phyloP scores from a whole-genome alignment of 2,113 vertebrate genomes.

The Oryzias celebensis region DNA sequence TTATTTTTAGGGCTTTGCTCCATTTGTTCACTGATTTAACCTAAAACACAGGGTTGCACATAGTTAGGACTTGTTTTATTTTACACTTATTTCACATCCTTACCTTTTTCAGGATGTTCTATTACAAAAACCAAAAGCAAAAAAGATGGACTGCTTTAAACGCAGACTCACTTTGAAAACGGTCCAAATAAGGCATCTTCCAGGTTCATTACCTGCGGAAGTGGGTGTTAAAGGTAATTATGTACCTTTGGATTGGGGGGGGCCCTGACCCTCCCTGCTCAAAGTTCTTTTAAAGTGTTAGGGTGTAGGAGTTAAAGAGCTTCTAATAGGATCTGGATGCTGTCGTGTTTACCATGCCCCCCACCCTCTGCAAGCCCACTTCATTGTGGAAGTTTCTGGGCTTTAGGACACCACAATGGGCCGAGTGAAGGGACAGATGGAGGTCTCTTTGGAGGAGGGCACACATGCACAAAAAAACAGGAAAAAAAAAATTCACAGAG shows the following conservation, averaged over 20 bases:
- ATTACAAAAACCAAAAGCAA: background rate
- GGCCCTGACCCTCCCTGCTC: constrained; percentile 55
- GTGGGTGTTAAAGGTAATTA: constrained; percentile 65
- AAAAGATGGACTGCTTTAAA: background rate
- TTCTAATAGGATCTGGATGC: constrained; percentile 84
- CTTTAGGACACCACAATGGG: constrained; percentile 78
- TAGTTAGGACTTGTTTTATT: no score
- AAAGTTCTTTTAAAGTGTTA: constrained; percentile 64
- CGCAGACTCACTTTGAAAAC: constrained; percentile 7
- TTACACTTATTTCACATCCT: no score
- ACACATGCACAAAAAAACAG: constrained; percentile 25
- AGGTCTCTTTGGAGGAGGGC: constrained; percentile 71
- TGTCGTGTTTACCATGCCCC: constrained; percentile 79
- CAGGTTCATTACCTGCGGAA: constrained; percentile 62
- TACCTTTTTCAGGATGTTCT: no score
- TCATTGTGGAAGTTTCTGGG: constrained; percentile 79
- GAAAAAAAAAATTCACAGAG: constrained; percentile 65
- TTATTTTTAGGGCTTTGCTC: no score
- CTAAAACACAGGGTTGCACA: no score
- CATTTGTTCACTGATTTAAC: no score
- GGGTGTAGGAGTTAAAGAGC: constrained; percentile 82
- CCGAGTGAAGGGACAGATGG: constrained; percentile 82
- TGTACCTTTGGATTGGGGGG: constrained; percentile 43
- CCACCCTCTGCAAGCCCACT: constrained; percentile 71
- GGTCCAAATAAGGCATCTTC: constrained; percentile 21